Evolutionary conservation across 23 tunicate genomes (phyloP).

Genomic region (Trididemnum clinides): DNA sequence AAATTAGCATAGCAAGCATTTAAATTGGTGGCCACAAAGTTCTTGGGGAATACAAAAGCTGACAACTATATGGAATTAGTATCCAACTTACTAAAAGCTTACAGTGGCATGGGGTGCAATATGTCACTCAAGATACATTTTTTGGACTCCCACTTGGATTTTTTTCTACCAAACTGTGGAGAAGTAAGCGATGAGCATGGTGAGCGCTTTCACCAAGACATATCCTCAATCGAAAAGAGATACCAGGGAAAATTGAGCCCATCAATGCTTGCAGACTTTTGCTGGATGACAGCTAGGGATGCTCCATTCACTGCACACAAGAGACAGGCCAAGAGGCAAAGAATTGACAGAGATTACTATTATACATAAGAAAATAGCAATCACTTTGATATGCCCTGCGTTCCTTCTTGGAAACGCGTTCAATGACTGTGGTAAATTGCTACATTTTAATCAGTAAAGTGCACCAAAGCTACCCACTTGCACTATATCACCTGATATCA

Average conservation of each 20-base stretch:
- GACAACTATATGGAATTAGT: conserved; percentile 40
- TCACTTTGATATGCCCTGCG: neutral
- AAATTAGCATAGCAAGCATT: conserved; percentile 42
- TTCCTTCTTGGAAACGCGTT: neutral
- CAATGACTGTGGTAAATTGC: conserved; percentile 17
- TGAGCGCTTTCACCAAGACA: conserved; percentile 34
- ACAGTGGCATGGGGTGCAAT: conserved; percentile 37
- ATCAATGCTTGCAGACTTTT: conserved; percentile 40
- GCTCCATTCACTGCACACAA: conserved; percentile 22
- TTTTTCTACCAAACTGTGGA: conserved; percentile 37
- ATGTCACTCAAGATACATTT: conserved; percentile 52
- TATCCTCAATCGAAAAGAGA: conserved; percentile 39
- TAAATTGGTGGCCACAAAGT: conserved; percentile 32
- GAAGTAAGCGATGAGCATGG: conserved; percentile 42
- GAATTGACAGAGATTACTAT: neutral
- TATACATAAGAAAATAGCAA: neutral
- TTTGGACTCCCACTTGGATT: conserved; percentile 53
- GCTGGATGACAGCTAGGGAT: conserved; percentile 37
- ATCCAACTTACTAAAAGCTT: conserved; percentile 39
- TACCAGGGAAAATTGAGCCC: conserved; percentile 34
- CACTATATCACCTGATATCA: neutral
- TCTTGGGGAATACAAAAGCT: conserved; percentile 36
- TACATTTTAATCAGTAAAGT: conserved; percentile 11
- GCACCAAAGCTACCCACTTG: conserved; percentile 19
- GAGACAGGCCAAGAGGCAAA: conserved; percentile 46